Conservation (phyloP, 1,140 invertebrate species). For the Harpegnathos saltator region DNA sequence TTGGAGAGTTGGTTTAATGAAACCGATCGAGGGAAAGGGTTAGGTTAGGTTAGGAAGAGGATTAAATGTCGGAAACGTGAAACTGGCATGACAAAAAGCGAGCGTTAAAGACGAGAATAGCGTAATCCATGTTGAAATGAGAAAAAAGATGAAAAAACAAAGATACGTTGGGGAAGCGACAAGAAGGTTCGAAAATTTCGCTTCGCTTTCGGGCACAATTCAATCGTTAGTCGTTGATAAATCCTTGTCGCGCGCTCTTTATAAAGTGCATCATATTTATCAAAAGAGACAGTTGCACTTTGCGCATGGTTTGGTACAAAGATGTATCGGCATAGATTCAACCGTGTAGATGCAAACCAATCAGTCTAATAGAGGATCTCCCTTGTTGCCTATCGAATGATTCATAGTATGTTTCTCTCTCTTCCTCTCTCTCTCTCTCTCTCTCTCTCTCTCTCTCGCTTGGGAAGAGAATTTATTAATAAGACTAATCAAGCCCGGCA, state of each 20-base stretch:
- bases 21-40: neutral
- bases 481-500: constrained; percentile 61
- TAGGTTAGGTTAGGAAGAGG: neutral
- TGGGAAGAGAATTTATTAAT: constrained; percentile 78
- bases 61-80: constrained; percentile 17
- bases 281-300: constrained; percentile 50
- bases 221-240: neutral
- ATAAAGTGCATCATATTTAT: constrained; percentile 21
- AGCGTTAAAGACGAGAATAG: constrained; percentile 3
- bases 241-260: constrained; percentile 12
- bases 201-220: constrained; percentile 4
- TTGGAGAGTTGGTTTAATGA: constrained; percentile 22
- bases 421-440: too few species aligned
- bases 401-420: constrained; percentile 67
- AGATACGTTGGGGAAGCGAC: too few species aligned
- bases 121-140: neutral
- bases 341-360: constrained; percentile 69
- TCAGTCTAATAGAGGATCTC: constrained; percentile 78
- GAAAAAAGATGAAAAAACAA: too few species aligned
- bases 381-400: constrained; percentile 76
- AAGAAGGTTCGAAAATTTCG: too few species aligned
- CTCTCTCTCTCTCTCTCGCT: constrained; percentile 42
- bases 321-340: constrained; percentile 68
- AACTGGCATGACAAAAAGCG: neutral
- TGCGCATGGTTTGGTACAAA: constrained; percentile 56